Evolutionary conservation across 2,797 vertebrate genomes (phyloP).

Genomic region (Tangara arthus): DNA sequence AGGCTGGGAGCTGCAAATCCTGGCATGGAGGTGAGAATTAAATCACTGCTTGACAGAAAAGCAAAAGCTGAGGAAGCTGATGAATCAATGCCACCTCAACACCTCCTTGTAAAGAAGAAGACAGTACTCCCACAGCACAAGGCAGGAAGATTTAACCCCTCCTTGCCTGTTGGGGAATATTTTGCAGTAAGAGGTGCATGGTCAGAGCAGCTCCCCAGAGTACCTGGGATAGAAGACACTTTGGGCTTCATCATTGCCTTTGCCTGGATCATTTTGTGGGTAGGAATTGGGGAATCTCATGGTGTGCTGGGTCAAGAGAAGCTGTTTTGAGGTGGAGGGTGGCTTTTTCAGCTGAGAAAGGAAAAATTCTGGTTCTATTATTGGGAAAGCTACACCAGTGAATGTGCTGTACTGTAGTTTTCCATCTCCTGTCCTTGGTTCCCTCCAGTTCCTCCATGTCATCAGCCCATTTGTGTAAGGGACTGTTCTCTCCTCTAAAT

Average conservation of each 20-base stretch:
- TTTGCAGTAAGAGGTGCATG: background rate
- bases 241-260: background rate
- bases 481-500: background rate
- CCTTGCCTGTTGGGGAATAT: background rate
- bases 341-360: background rate
- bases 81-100: background rate
- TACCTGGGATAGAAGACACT: background rate
- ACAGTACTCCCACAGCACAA: background rate
- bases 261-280: background rate
- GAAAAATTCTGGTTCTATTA: background rate
- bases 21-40: conserved; percentile 5
- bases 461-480: background rate
- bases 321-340: background rate
- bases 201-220: background rate
- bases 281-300: background rate
- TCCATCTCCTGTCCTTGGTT: background rate
- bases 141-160: background rate
- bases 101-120: background rate
- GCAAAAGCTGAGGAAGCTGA: background rate
- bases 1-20: background rate
- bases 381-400: background rate
- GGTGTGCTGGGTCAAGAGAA: background rate
- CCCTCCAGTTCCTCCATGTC: background rate
- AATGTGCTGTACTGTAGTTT: background rate
- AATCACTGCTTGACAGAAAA: background rate